These are phyloP conservation scores for Agonum fuliginosum DNA, from an alignment of 2,888 invertebrate genomes.

Conservation along the genomic window DNA sequence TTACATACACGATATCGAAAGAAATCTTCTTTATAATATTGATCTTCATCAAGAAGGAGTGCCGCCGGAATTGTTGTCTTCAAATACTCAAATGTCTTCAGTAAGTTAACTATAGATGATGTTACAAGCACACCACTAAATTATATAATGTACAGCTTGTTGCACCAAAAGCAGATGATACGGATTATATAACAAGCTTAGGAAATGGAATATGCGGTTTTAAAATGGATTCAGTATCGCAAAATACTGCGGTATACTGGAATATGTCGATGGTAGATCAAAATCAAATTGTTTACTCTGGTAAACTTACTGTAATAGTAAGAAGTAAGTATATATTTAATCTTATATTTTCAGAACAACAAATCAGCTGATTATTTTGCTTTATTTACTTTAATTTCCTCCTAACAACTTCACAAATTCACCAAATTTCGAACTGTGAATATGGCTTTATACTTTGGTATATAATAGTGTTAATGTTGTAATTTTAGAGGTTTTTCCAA, in stretches of 20 bases:
- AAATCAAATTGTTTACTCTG: neutral
- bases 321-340: neutral
- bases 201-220: constrained; percentile 52
- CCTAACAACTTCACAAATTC: no score
- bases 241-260: neutral
- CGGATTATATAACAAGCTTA: constrained; percentile 44
- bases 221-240: constrained; percentile 24
- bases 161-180: constrained; percentile 13
- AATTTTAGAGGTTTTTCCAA: neutral
- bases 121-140: neutral
- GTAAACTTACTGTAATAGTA: neutral
- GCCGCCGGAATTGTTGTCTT: neutral
- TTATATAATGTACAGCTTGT: neutral
- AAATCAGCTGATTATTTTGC: no score
- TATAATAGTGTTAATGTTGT: no score
- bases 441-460: no score
- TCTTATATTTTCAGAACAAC: no score
- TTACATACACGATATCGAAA: neutral
- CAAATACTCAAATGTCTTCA: neutral
- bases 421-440: no score
- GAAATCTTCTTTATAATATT: neutral
- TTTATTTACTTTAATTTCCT: no score
- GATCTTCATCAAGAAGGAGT: constrained; percentile 4
- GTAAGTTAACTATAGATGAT: no score
- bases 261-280: constrained; percentile 35